Evolutionary conservation across 2,888 invertebrate genomes (phyloP), one percentile per base, ranked within the genome.

Genomic region (Cryptus viduatorius): DNA sequence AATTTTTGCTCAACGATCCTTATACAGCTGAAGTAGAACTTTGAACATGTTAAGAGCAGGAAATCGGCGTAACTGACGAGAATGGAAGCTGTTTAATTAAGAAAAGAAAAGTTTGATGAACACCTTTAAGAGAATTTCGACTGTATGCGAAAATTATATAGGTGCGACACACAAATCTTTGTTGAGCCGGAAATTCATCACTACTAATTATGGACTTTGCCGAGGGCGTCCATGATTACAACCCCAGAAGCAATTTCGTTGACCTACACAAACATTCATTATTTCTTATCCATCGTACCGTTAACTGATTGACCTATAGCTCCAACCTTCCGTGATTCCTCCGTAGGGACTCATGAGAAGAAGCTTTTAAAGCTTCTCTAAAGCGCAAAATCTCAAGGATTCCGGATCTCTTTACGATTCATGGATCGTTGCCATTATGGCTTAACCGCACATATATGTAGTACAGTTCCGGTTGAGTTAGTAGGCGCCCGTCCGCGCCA

Each of bases 221-320:
- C 24, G 19, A 71, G 50, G 56, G 42, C 37, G 37, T 37, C 12
- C 19, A 46, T 10, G 3, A n/a, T 42, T 71, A 56, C n/a, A 19
- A 77, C 53, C 53, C 37, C 19, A 64, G 48, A 77, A 8, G 56
- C 7, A 72, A 67, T 77, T 82, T 48, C 37, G 65, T 59, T 77
- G 56, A 72, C 71, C 77, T 59, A 16, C 56, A 67, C 46, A 37
- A 77, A 65, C 76, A 48, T 64, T 50, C 53, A 71, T 65, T 59
- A 65, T 77, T 59, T 71, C 77, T 72, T 50, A 77, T 65, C 31
- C 56, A 44, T 37, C 14, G 48, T 19, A 7, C 14, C 24, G 31
- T 64, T 69, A 80, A 73, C 75, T 64, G 69, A 76, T 77, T 53
- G 71, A 67, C 65, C 77, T n/a, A 46, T 44, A 19, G 69, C 50